phyloP scores from a whole-genome alignment of 2,888 invertebrate species.

The Lampropteryx suffumata region DNA sequence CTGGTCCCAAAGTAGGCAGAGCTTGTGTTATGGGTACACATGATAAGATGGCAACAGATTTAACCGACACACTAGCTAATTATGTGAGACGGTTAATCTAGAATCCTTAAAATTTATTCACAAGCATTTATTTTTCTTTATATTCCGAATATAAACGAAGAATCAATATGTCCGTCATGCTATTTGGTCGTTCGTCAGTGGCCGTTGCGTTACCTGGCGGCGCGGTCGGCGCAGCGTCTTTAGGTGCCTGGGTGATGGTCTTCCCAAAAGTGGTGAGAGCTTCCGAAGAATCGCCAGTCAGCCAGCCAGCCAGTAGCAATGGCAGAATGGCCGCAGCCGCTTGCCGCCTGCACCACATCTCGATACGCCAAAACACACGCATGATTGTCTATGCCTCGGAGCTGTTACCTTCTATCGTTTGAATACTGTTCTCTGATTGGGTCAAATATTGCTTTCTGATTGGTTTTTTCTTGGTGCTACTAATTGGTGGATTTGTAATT shows the following conservation, averaged over 20 bases:
- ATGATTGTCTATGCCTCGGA: constrained; percentile 45
- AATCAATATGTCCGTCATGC: too few relatives aligned
- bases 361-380: constrained; percentile 64
- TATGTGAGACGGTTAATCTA: too few relatives aligned
- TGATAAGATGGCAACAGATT: too few relatives aligned
- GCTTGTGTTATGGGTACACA: too few relatives aligned
- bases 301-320: constrained; percentile 65
- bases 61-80: too few relatives aligned
- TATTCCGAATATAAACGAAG: too few relatives aligned
- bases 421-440: constrained; percentile 17
- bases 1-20: too few relatives aligned
- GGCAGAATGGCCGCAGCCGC: constrained; percentile 66
- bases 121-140: too few relatives aligned
- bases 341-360: constrained; percentile 73
- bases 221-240: constrained; percentile 79
- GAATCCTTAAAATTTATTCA: too few relatives aligned
- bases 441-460: not conserved
- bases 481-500: too few relatives aligned
- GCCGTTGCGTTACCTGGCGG: constrained; percentile 74
- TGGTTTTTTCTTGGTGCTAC: too few relatives aligned
- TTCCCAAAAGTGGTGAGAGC: constrained; percentile 88
- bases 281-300: constrained; percentile 78
- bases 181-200: not conserved
- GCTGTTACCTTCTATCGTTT: constrained; percentile 1
- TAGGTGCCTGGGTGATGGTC: constrained; percentile 83